Evolutionary conservation across 2,888 invertebrate genomes (phyloP).

Genomic region (Pseudanteris insignis): DNA sequence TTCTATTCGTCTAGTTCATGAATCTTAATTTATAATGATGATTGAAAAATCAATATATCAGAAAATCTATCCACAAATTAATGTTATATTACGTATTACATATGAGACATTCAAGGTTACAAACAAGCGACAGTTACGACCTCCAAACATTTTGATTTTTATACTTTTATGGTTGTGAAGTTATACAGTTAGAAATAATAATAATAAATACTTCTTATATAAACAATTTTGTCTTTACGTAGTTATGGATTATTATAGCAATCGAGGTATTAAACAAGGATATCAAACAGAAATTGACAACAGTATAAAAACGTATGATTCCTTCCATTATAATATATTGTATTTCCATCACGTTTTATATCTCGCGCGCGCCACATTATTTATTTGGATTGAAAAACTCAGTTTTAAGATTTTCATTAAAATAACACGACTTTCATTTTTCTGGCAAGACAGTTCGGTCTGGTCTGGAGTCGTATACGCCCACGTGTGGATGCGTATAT

Average conservation of each 20-base stretch:
- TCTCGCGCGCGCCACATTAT: slow-evolving; percentile 3
- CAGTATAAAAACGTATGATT: slow-evolving; percentile 16
- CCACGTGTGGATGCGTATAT: too few relatives aligned
- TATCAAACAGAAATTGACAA: slow-evolving; percentile 18
- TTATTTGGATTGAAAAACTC: slow-evolving; percentile 17
- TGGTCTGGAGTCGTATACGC: slow-evolving; percentile 5
- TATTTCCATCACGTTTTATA: slow-evolving; percentile 26
- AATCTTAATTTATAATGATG: too few relatives aligned
- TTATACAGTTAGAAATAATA: too few relatives aligned
- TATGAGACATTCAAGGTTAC: too few relatives aligned
- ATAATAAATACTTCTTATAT: slow-evolving; percentile 10
- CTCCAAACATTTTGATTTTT: too few relatives aligned
- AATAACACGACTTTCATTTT: slow-evolving; percentile 31
- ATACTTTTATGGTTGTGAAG: too few relatives aligned
- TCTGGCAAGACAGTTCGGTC: slow-evolving; percentile 11
- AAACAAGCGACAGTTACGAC: too few relatives aligned
- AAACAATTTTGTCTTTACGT: slow-evolving; percentile 2
- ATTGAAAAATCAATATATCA: too few relatives aligned
- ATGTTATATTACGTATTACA: too few relatives aligned
- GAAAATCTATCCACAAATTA: too few relatives aligned
- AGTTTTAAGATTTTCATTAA: slow-evolving; percentile 22
- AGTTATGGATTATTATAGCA: slow-evolving; percentile 13
- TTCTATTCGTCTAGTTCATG: too few relatives aligned
- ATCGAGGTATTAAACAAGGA: slow-evolving; percentile 11
- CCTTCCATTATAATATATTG: slow-evolving; percentile 27